Base-by-base conservation (phyloP, 2,888 invertebrate genomes). In the Lochmaea capreae region DNA sequence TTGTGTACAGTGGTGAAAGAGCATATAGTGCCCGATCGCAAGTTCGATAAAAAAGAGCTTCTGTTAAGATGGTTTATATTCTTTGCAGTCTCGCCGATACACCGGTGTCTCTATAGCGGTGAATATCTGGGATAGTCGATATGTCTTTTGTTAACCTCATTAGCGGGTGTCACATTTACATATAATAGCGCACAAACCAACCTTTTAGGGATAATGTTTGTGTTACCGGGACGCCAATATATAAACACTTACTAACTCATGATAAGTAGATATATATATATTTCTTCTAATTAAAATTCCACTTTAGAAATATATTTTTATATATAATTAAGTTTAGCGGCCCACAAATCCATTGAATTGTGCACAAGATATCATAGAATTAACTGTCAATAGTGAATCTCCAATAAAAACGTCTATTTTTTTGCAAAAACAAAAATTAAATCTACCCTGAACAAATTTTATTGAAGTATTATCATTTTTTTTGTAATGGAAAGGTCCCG, bases 101-200 rank as follows among this genome's bases (percentile, higher is more conserved):
- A 62, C 33, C 33, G 33, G 33, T 33, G 57, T 52, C 59, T 65
- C 52, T 74, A 75, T 76, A 74, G 78, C 79, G 79, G 78, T 76
- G 77, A 62, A 79, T 78, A 79, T 78, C 77, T 76, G 78, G 81
- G 81, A 81, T 63, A 39, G 62, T 82, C 81, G 77, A 77, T 81
- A 82, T 83, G 81, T 79, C 81, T 78, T 81, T 72, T 78, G 73
- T 77, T 79, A 79, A 79, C 81, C 83, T 84, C 83, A 84, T 84
- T 84, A 84, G 82, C 83, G 82, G 82, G 81, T 83, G 83, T 83
- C 83, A 81, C 82, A 84, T 84, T 84, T 84, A 83, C 84, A 84
- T 83, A 83, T 83, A 83, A 83, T 83, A 78, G 81, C 49, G 58
- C 79, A 68, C 72, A 70, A 70, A 77, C 74, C 81, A 46, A 54